Conservation (phyloP, 2,888 invertebrate genomes). For the Selenia dentaria region DNA sequence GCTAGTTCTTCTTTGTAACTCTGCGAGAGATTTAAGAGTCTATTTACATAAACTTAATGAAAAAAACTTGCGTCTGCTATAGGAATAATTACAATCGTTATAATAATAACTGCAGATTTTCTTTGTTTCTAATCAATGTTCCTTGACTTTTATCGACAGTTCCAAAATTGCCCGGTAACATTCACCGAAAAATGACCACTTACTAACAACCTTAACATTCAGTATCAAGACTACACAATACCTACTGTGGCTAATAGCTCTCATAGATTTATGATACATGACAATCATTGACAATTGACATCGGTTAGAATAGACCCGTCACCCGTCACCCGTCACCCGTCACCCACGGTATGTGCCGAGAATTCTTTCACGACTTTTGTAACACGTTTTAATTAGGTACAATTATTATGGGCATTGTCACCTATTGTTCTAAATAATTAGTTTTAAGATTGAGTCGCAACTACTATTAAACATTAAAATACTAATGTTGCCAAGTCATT, state of each 20-base stretch:
- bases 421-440: conserved; percentile 19
- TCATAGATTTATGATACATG: conserved; percentile 33
- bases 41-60: no score
- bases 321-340: no score
- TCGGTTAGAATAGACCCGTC: conserved; percentile 12
- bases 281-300: conserved; percentile 19
- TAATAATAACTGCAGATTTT: no score
- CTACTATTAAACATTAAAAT: neutral
- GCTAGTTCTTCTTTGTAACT: no score
- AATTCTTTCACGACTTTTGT: conserved; percentile 20
- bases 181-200: conserved; percentile 23
- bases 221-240: conserved; percentile 36
- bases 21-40: no score
- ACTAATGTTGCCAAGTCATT: no score
- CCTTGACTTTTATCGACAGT: conserved; percentile 23
- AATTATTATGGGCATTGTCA: conserved; percentile 15
- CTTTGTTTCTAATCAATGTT: no score
- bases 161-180: conserved; percentile 5
- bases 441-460: conserved; percentile 11
- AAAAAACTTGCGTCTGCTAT: no score
- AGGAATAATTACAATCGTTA: no score
- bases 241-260: conserved; percentile 37
- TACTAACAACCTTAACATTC: conserved; percentile 25
- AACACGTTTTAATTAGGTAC: conserved; percentile 16
- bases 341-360: conserved; percentile 1